Conservation (phyloP, 2,888 invertebrate genomes). For the Theodoxus fluviatilis region DNA sequence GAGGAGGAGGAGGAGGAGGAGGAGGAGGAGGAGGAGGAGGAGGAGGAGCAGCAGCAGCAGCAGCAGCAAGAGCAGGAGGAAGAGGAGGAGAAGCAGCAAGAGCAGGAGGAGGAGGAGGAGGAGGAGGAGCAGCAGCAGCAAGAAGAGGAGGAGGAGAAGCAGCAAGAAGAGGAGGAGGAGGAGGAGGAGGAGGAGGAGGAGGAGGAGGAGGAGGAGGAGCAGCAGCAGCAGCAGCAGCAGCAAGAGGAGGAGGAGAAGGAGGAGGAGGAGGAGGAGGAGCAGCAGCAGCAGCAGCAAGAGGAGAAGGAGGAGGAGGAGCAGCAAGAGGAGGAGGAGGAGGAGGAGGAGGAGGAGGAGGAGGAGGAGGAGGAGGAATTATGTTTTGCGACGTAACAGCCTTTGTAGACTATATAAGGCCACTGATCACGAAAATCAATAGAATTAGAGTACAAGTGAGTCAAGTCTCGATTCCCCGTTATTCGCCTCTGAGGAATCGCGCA, state of each 20-base stretch:
- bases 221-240: not conserved
- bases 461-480: no score
- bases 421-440: no score
- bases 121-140: not conserved
- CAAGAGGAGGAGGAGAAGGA: not conserved
- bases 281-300: not conserved
- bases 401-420: no score
- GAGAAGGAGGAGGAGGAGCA: slow-evolving; percentile 2
- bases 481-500: no score
- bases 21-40: not conserved
- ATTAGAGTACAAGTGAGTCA: no score
- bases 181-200: not conserved
- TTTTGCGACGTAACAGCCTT: no score
- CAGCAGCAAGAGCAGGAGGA: not conserved
- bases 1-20: not conserved
- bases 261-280: slow-evolving; percentile 3
- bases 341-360: no score
- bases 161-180: not conserved
- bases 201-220: not conserved
- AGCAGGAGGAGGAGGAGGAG: not conserved
- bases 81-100: no score
- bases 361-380: no score
- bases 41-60: not conserved
- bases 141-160: not conserved
- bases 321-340: no score